A percentile compares a stretch with the other conserved stretches of the same genome.
Evolutionary conservation across 1,140 invertebrate genomes (phyloP).

Genomic region (Scaptomyza hsui): DNA sequence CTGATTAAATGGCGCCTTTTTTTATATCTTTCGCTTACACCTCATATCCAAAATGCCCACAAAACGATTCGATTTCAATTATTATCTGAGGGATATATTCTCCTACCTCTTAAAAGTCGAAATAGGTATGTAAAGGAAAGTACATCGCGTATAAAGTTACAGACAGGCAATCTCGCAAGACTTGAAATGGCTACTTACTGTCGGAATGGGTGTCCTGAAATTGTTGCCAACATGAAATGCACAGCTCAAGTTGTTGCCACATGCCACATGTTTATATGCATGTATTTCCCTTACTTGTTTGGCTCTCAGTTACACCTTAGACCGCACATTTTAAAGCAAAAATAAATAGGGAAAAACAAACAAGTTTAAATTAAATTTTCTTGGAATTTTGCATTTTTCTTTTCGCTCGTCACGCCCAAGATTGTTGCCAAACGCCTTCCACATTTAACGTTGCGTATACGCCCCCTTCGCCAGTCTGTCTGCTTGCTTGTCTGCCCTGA

Average conservation of each 20-base stretch:
- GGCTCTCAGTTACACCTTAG: conserved; percentile 30
- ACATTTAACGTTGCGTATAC: conserved; percentile 39
- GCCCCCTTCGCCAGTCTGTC: conserved; percentile 11
- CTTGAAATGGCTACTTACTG: conserved; percentile 30
- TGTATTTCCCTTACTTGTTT: conserved; percentile 1
- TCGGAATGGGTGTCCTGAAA: conserved; percentile 10
- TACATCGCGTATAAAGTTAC: conserved; percentile 34
- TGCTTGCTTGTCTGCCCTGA: conserved; percentile 6
- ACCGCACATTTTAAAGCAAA: conserved; percentile 36
- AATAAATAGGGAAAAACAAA: conserved; percentile 38
- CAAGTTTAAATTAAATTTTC: conserved; percentile 51
- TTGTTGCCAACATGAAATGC: conserved; percentile 24
- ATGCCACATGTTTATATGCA: conserved; percentile 7
- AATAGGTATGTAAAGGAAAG: conserved; percentile 4
- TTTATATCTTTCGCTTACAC: conserved; percentile 25
- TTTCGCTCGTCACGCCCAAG: conserved; percentile 1
- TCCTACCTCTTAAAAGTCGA: conserved; percentile 17
- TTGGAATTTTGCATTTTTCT: conserved; percentile 22
- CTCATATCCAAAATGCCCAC: conserved; percentile 24
- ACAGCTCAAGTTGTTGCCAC: conserved; percentile 11
- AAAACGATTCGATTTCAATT: conserved; percentile 63
- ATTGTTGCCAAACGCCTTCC: conserved; percentile 26
- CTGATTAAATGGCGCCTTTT: neutral
- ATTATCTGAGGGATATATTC: conserved; percentile 28
- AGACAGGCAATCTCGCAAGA: conserved; percentile 15